These are phyloP conservation scores for Platerodrilus igneus DNA, from an alignment of 2,888 invertebrate genomes.

Conservation along the genomic window DNA sequence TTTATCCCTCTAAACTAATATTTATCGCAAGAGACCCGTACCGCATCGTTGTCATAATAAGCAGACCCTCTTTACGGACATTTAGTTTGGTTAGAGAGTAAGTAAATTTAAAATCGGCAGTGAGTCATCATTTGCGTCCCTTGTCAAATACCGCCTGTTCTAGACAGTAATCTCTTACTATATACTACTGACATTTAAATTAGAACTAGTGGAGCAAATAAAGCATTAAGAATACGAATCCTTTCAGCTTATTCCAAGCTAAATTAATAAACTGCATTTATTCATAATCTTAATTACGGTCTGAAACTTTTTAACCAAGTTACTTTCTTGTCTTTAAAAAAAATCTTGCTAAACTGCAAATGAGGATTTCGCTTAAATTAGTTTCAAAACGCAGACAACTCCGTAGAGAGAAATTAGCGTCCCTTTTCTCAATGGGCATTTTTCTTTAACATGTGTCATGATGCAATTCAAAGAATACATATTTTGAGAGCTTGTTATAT, in stretches of 20 bases:
- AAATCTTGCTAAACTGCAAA: conserved; percentile 11
- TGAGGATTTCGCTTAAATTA: conserved; percentile 11
- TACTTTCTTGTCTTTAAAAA: conserved; percentile 7
- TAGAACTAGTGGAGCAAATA: conserved; percentile 11
- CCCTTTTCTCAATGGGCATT: neutral
- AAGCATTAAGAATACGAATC: conserved; percentile 5
- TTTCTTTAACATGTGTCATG: neutral
- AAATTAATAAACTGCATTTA: conserved; percentile 21
- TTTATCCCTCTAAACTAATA: conserved; percentile 7
- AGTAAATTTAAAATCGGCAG: conserved; percentile 30
- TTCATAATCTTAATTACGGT: conserved; percentile 31
- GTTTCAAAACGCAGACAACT: conserved; percentile 2
- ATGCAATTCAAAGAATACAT: conserved; percentile 6
- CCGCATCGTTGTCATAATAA: conserved; percentile 12
- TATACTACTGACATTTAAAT: conserved; percentile 24
- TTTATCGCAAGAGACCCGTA: conserved; percentile 13
- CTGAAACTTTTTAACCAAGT: conserved; percentile 25
- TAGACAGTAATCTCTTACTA: conserved; percentile 30
- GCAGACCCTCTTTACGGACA: conserved; percentile 18
- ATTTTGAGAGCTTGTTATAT: conserved; percentile 19
- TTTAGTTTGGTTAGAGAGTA: conserved; percentile 23
- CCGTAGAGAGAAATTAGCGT: neutral
- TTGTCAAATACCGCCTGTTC: conserved; percentile 28
- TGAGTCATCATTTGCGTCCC: conserved; percentile 34
- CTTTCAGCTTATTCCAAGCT: no score